Conservation (phyloP, 2,113 vertebrate species). For the Meles meles region DNA sequence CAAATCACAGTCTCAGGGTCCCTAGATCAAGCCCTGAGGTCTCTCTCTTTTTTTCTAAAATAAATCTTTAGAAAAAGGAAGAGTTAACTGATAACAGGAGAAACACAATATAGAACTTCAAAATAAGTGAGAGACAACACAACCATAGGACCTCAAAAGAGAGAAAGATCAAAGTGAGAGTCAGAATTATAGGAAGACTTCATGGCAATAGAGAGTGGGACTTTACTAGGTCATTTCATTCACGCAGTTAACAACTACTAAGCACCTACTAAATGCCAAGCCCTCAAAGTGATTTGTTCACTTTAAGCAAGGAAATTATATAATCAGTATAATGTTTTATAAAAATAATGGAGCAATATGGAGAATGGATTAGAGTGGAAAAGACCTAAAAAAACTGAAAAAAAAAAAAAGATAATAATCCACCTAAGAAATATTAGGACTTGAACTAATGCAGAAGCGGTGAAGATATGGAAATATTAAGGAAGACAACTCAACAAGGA, state of each 20-base stretch:
- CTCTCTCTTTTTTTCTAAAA: not conserved
- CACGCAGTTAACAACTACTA: not conserved
- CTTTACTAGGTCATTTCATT: not conserved
- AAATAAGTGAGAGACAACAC: not conserved
- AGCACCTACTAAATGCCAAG: not conserved
- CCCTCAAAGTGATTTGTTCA: not conserved
- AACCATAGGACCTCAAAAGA: not conserved
- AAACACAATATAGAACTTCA: not conserved
- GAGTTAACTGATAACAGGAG: not conserved
- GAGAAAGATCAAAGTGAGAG: not conserved
- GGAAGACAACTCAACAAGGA: not conserved
- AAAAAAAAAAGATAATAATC: not conserved
- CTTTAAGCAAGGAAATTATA: conserved; percentile 7
- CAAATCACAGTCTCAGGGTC: not conserved
- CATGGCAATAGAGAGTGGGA: not conserved
- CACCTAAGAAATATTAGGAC: not conserved
- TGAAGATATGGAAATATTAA: not conserved
- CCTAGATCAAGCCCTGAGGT: not conserved
- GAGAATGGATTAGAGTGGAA: not conserved
- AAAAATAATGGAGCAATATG: not conserved
- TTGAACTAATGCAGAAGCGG: not conserved
- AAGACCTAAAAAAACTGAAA: not conserved
- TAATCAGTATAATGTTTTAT: not conserved
- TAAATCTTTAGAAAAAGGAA: not conserved
- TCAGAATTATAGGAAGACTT: not conserved